Percentiles rank a stretch among this genome's conserved stretches.
Evolutionary conservation across 2,797 vertebrate species (phyloP).

Genomic region (Kryptopterus vitreolus): DNA sequence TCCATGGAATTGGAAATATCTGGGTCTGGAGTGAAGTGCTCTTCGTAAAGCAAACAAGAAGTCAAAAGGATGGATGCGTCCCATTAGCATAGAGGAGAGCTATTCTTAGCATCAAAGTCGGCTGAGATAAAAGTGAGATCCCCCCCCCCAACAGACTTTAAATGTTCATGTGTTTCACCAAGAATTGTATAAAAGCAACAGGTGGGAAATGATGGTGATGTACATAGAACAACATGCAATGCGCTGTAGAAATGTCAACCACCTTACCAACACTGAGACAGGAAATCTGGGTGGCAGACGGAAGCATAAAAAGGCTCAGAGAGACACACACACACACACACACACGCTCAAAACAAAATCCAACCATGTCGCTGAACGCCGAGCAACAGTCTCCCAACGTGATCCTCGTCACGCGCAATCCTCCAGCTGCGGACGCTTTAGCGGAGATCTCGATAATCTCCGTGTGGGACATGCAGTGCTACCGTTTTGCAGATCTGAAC

Average conservation of each 20-base stretch:
- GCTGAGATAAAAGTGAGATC: background rate
- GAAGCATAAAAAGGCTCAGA: background rate
- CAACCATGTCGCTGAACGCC: background rate
- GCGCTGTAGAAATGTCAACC: background rate
- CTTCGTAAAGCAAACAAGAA: constrained; percentile 19
- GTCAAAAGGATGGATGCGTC: background rate
- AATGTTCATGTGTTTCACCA: background rate
- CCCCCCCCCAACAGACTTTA: background rate
- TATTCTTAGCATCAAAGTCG: constrained; percentile 28
- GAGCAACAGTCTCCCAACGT: background rate
- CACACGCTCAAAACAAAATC: background rate
- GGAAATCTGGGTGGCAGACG: constrained; percentile 26
- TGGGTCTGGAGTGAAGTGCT: background rate
- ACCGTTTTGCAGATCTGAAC: constrained; percentile 14
- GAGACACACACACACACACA: background rate
- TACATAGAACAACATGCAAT: too few species aligned
- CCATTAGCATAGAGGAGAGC: constrained; percentile 27
- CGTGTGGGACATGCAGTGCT: background rate
- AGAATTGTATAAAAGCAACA: background rate
- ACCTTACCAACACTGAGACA: background rate
- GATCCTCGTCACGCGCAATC: background rate
- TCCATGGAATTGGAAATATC: background rate
- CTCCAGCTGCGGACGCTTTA: constrained; percentile 5
- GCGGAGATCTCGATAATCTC: constrained; percentile 6
- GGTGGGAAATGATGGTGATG: background rate